Base-by-base conservation (phyloP, 2,888 invertebrate species). In the Lasioglossum leucozonium region DNA sequence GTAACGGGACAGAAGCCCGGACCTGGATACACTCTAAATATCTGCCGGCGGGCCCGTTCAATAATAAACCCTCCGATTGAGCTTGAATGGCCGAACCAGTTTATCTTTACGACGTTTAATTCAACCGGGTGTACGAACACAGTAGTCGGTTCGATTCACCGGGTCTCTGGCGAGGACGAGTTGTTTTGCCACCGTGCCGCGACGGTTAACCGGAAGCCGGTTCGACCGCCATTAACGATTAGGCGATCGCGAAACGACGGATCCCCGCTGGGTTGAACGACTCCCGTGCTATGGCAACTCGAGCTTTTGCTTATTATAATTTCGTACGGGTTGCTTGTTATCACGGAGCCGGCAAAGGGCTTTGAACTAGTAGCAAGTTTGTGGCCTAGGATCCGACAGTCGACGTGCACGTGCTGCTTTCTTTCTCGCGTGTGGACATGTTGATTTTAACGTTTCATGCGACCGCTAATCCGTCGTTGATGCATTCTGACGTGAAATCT, bases 1-100 rank as follows among this genome's bases (percentile, higher is more conserved):
- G 34, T 40, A 79, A 26, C 58, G 34, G 42, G 51, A 65, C 79
- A 75, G 65, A 81, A 83, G 55, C 81, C 34, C 34, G 34, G 83
- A 84, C 72, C 78, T 84, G 84, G 87, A 87, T 87, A 86, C 83
- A 82, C 40, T 80, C 87, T 78, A 84, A 87, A 90, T 87, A 87
- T 88, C 90, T 80, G 84, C 74, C 77, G 83, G 86, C 67, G 77
- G 82, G 79, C 85, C 77, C 85, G 79, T 91, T 92, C 89, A 89
- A 92, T 91, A 92, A 92, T 91, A 92, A 92, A 92, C 91, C 83
- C 47, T 73, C 26, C 73, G 87, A 89, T 88, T 88, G 86, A 55
- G 55, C 55, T 44, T 84, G 88, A 90, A 89, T 87, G 83, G 55
- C 81, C 82, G 81, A 81, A 81, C 76, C 85, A 67, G 87, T 89